These are phyloP conservation scores for Amphipoea lucens DNA, from an alignment of 2,888 invertebrate genomes.

Conservation along the genomic window DNA sequence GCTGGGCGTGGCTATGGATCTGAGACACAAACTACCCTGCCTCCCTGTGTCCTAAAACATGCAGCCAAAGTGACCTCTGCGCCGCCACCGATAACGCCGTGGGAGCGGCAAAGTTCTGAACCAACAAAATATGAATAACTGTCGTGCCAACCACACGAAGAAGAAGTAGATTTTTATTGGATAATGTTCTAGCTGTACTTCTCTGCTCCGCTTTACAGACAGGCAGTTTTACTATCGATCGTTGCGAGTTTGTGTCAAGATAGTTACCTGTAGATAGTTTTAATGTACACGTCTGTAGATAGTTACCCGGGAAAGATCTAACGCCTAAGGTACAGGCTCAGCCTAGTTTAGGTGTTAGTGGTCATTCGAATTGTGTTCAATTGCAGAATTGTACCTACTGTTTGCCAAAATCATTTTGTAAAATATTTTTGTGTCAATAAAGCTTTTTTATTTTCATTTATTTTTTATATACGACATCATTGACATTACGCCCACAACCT, in stretches of 20 bases:
- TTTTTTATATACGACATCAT: neutral
- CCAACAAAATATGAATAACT: neutral
- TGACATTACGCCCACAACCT: constrained; percentile 10
- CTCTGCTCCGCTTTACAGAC: neutral
- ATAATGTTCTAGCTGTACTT: neutral
- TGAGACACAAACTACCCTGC: neutral
- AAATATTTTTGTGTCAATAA: no score
- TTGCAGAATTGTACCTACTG: no score
- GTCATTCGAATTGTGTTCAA: no score
- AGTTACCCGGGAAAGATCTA: no score
- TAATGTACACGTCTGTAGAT: no score
- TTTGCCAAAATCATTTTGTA: no score
- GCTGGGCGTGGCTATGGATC: neutral
- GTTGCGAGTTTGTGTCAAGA: neutral
- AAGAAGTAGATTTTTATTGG: neutral
- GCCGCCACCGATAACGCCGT: neutral
- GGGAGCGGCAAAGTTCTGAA: neutral
- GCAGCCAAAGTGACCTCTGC: neutral
- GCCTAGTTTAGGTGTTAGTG: no score
- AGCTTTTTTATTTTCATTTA: no score
- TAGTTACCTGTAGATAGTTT: no score
- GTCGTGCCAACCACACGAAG: neutral
- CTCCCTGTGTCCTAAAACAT: neutral
- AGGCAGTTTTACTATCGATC: neutral
- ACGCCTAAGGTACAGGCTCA: no score